phyloP scores from a whole-genome alignment of 2,888 invertebrate genomes.

The Acronicta alni region DNA sequence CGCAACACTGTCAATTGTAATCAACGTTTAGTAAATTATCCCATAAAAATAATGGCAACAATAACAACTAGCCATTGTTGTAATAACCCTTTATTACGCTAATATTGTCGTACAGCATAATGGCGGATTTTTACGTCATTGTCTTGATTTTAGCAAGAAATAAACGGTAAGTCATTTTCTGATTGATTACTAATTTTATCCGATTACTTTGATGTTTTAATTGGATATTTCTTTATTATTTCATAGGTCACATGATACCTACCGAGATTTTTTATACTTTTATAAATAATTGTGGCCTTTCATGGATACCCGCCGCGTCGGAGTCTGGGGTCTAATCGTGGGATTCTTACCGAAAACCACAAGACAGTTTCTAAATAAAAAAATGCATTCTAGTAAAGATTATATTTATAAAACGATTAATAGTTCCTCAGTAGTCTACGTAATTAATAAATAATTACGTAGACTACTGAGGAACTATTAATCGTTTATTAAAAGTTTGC shows the following conservation, averaged over 20 bases:
- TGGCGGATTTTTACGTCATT: constrained; percentile 15
- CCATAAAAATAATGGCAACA: constrained; percentile 47
- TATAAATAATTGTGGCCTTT: too few species aligned
- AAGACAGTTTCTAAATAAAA: too few species aligned
- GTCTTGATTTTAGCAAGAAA: constrained; percentile 16
- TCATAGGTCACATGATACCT: too few species aligned
- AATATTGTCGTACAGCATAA: constrained; percentile 17
- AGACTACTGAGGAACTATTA: too few species aligned
- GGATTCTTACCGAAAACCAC: too few species aligned
- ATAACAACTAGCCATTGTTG: constrained; percentile 32
- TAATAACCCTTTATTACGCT: constrained; percentile 31
- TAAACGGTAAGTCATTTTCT: not conserved
- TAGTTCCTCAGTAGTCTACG: too few species aligned
- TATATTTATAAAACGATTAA: too few species aligned
- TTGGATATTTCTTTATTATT: not conserved
- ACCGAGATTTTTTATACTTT: too few species aligned
- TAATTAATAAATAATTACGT: too few species aligned
- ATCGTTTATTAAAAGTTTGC: not conserved
- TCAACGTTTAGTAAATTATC: constrained; percentile 29
- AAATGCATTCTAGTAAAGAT: too few species aligned
- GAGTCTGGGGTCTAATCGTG: too few species aligned
- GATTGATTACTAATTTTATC: not conserved
- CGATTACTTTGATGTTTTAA: not conserved
- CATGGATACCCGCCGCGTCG: too few species aligned
- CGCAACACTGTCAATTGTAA: constrained; percentile 16